phyloP scores from a whole-genome alignment of 2,113 vertebrate genomes.

The Cisticola juncidis region DNA sequence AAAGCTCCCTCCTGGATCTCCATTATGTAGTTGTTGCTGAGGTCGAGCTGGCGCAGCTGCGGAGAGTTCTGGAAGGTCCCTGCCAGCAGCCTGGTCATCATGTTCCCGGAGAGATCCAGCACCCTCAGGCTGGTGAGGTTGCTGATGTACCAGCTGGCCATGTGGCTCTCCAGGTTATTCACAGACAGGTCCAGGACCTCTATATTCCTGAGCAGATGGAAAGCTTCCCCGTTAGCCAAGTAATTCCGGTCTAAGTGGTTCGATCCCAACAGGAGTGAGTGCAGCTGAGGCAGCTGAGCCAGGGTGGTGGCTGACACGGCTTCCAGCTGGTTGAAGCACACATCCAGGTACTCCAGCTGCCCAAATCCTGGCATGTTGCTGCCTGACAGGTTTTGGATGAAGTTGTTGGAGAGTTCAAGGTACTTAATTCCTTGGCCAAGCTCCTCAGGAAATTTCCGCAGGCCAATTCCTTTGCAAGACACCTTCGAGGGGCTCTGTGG shows the following conservation, averaged over 20 bases:
- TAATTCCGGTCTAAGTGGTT: slow-evolving; percentile 72
- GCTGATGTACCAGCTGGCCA: slow-evolving; percentile 71
- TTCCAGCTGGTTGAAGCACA: slow-evolving; percentile 79
- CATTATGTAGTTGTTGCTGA: slow-evolving; percentile 76
- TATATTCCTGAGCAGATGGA: slow-evolving; percentile 67
- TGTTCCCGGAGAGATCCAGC: slow-evolving; percentile 75
- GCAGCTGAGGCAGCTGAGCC: slow-evolving; percentile 66
- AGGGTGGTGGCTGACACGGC: slow-evolving; percentile 68
- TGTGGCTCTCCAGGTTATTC: slow-evolving; percentile 72
- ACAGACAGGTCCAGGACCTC: slow-evolving; percentile 73
- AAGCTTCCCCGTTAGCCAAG: slow-evolving; percentile 61
- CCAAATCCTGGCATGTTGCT: slow-evolving; percentile 30
- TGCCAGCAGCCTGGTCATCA: slow-evolving; percentile 63
- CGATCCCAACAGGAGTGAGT: slow-evolving; percentile 71
- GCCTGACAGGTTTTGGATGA: slow-evolving; percentile 73
- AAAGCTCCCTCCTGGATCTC: slow-evolving; percentile 76
- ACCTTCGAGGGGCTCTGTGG: slow-evolving; percentile 34
- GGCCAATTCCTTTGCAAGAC: slow-evolving; percentile 72
- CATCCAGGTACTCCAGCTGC: slow-evolving; percentile 74
- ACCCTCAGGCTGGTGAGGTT: slow-evolving; percentile 69
- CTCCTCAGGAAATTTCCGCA: slow-evolving; percentile 69
- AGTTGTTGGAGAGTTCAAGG: slow-evolving; percentile 81
- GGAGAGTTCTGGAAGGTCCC: slow-evolving; percentile 64
- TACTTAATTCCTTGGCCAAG: slow-evolving; percentile 64
- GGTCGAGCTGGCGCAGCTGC: slow-evolving; percentile 57